Base-by-base conservation (phyloP, 2,797 vertebrate species). In the Salmo trutta region DNA sequence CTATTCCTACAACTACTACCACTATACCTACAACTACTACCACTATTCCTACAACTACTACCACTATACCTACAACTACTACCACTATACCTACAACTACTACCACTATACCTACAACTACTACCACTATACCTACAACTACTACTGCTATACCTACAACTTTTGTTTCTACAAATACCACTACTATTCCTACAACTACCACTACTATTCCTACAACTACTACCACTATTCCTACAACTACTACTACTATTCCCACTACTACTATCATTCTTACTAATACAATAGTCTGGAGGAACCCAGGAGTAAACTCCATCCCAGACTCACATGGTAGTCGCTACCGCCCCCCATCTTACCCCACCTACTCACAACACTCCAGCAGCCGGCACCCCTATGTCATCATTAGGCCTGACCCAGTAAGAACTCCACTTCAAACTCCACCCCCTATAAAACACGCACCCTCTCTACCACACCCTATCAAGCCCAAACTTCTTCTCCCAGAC, bases 301-400 rank as follows among this genome's bases (percentile, higher is more conserved):
- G 81, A 79, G 88, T 77, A 33, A 97, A 97, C 76, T 87, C 88
- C 62, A 90, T 97, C 88, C 94, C 95, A 1, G 94, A 96, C 76
- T 90, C 87, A n/a, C 93, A 94, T 75, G 41, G 41, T 47, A 92
- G 79, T 71, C 89, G 87, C 81, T 83, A 77, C 3, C 89, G 75
- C 1, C 41, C 53, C 72, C 73, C 84, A 66, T 66, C 86, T 41
- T 64, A 14, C 33, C 81, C 86, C 3, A 87, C 80, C 16, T 68
- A 72, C 1, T 93, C 93, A 0, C 85, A 86, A 66, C 84, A 85
- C 19, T 47, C 87, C 3, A 65, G 29, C 3, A 86, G 79, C 31
- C 41, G 10, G 10, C 41, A 47, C 41, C 2, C 41, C 10, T 47
- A 14, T 47, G 10, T 47, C 10, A 47, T 47, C 41, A 47, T 10